Percentiles rank a stretch among this genome's conserved stretches.
Evolutionary conservation across 1,140 invertebrate genomes (phyloP).

Genomic region (Brachionus sp.): DNA sequence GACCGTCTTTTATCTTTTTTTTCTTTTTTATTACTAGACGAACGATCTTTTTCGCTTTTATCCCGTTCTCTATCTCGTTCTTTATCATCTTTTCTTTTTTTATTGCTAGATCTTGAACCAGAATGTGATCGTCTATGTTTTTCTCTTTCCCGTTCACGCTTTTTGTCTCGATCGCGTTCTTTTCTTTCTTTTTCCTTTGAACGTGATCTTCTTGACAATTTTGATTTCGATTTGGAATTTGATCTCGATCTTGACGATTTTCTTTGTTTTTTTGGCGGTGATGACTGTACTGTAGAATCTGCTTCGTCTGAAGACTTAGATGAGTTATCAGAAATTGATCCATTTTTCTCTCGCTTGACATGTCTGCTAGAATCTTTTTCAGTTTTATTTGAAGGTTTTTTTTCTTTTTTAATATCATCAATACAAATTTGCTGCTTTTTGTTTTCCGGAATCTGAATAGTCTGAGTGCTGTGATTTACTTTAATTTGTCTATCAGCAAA

Average conservation of each 20-base stretch:
- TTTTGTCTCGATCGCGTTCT: conserved; percentile 17
- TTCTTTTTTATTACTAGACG: conserved; percentile 30
- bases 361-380: not conserved
- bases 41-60: not conserved
- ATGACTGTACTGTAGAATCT: not conserved
- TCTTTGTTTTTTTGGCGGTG: conserved; percentile 11
- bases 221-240: conserved; percentile 12
- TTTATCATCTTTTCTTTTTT: conserved; percentile 14
- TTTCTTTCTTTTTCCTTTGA: conserved; percentile 19
- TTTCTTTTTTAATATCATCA: conserved; percentile 9
- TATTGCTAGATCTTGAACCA: not conserved
- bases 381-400: not conserved
- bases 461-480: conserved; percentile 12
- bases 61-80: not conserved
- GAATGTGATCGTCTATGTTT: not conserved
- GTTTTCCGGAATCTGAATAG: not conserved
- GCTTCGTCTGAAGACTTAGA: not conserved
- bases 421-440: not conserved
- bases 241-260: not conserved
- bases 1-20: conserved; percentile 29
- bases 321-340: not conserved
- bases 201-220: not conserved
- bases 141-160: not conserved
- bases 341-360: not conserved
- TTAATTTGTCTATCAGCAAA: conserved; percentile 15